These are phyloP conservation scores for Propsilocerus akamusi DNA, from an alignment of 1,140 invertebrate genomes.

Conservation along the genomic window DNA sequence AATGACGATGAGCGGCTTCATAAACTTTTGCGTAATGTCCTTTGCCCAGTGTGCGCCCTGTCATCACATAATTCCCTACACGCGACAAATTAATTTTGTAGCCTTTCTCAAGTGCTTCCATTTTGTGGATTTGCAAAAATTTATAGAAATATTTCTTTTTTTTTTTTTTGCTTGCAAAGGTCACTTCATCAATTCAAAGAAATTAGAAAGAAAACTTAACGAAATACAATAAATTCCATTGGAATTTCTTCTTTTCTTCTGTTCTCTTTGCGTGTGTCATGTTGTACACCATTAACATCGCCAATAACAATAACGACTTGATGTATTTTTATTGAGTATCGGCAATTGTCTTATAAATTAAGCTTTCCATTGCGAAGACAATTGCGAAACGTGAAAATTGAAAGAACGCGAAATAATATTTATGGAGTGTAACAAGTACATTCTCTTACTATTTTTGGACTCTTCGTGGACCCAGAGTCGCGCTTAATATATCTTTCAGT, in stretches of 20 bases:
- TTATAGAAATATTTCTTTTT: too few relatives aligned
- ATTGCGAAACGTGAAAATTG: not conserved
- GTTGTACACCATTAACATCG: too few relatives aligned
- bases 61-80: not conserved
- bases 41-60: not conserved
- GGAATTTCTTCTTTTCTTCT: too few relatives aligned
- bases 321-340: constrained; percentile 1
- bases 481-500: too few relatives aligned
- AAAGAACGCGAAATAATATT: not conserved
- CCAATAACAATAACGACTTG: constrained; percentile 3
- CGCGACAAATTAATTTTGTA: too few relatives aligned
- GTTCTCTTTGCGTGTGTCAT: too few relatives aligned
- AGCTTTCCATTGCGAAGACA: not conserved
- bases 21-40: not conserved
- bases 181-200: too few relatives aligned
- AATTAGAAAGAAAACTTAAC: too few relatives aligned
- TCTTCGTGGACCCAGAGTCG: not conserved
- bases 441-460: not conserved
- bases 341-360: constrained; percentile 2
- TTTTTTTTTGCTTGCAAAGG: too few relatives aligned
- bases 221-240: too few relatives aligned
- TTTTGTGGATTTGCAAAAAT: too few relatives aligned
- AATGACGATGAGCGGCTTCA: not conserved
- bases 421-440: constrained; percentile 1
- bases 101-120: too few relatives aligned